Evolutionary conservation across 2,888 invertebrate species (phyloP).

Genomic region (Campoplex capitator): DNA sequence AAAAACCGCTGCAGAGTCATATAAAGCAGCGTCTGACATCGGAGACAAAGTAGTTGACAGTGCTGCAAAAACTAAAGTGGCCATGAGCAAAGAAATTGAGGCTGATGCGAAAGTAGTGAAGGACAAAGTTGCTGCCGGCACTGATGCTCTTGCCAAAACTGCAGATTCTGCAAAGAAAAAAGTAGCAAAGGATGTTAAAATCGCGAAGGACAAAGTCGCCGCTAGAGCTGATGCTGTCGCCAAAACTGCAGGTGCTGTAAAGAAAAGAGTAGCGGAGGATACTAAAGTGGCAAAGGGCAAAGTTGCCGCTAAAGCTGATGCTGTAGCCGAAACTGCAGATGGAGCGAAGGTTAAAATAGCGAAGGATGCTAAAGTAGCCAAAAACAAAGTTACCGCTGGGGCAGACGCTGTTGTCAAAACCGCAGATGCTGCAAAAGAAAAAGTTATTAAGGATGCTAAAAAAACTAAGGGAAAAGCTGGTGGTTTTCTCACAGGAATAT

Average conservation of each 20-base stretch:
- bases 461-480: conserved; percentile 72
- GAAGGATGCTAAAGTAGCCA: conserved; percentile 59
- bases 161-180: conserved; percentile 51
- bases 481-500: conserved; percentile 73
- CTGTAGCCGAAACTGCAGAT: conserved; percentile 61
- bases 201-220: conserved; percentile 44
- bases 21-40: conserved; percentile 75
- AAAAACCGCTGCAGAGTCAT: conserved; percentile 56
- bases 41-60: conserved; percentile 56
- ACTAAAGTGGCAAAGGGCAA: conserved; percentile 62
- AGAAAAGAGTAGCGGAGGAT: conserved; percentile 60
- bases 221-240: conserved; percentile 69
- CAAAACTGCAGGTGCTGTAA: conserved; percentile 60
- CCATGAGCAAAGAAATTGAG: conserved; percentile 69
- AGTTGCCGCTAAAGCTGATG: conserved; percentile 55
- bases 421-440: conserved; percentile 62
- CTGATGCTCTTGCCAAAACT: conserved; percentile 38
- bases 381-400: conserved; percentile 60
- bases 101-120: conserved; percentile 59
- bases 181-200: conserved; percentile 52
- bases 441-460: conserved; percentile 68
- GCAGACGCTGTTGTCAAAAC: conserved; percentile 57
- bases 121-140: conserved; percentile 55
- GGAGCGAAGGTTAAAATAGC: conserved; percentile 60
- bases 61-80: conserved; percentile 65